A percentile compares a stretch with the other conserved stretches of the same genome.
These are phyloP conservation scores for Orthosia cruda DNA, from an alignment of 2,888 invertebrate species.

Conservation along the genomic window DNA sequence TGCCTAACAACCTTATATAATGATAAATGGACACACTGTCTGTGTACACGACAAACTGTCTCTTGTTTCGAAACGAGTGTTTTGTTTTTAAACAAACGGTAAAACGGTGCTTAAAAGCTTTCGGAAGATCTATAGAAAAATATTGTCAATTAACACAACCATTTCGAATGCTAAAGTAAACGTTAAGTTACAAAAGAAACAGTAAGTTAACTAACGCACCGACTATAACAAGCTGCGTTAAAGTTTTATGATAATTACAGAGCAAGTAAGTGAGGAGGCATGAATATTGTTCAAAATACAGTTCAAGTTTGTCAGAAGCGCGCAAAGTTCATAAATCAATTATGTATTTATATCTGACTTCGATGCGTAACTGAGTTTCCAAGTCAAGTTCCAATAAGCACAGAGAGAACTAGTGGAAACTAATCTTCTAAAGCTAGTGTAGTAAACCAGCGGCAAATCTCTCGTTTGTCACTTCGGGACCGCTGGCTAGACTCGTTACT, in stretches of 20 bases:
- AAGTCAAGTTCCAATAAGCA: slow-evolving; percentile 57
- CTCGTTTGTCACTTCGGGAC: slow-evolving; percentile 75
- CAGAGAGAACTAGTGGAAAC: slow-evolving; percentile 60
- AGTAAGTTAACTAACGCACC: slow-evolving; percentile 31
- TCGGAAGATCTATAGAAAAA: slow-evolving; percentile 27
- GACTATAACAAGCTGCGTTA: slow-evolving; percentile 37
- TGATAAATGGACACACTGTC: slow-evolving; percentile 59
- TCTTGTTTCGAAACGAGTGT: slow-evolving; percentile 47
- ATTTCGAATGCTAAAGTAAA: slow-evolving; percentile 39
- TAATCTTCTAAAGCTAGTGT: slow-evolving; percentile 68
- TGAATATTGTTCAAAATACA: slow-evolving; percentile 19
- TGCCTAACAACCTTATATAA: slow-evolving; percentile 46
- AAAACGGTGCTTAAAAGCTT: slow-evolving; percentile 39
- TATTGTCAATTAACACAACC: slow-evolving; percentile 46
- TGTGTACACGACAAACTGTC: slow-evolving; percentile 36
- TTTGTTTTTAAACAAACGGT: slow-evolving; percentile 33
- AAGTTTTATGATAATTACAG: slow-evolving; percentile 49
- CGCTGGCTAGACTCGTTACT: slow-evolving; percentile 72
- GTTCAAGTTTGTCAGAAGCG: slow-evolving; percentile 23
- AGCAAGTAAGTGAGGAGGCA: slow-evolving; percentile 14
- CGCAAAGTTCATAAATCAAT: slow-evolving; percentile 40
- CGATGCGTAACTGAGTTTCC: slow-evolving; percentile 57
- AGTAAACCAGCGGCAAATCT: slow-evolving; percentile 74
- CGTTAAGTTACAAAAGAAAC: slow-evolving; percentile 38
- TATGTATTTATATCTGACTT: slow-evolving; percentile 42